Evolutionary conservation across 2,113 vertebrate species (phyloP), one percentile per base, ranked within the genome.

Genomic region (Helogale parvula): DNA sequence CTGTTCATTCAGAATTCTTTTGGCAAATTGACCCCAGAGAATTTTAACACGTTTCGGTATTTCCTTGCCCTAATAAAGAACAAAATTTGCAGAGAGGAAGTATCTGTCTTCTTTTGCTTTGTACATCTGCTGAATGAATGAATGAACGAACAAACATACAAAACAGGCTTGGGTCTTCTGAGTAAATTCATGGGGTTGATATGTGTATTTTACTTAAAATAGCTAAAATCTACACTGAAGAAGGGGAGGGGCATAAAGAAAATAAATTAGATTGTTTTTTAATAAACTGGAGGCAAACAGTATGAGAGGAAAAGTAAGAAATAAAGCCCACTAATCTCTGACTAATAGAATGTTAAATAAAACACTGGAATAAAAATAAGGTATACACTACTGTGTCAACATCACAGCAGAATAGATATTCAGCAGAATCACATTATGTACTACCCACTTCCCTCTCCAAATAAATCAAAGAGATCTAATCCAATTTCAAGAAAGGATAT

Each of bases 331-430:
- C 27, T 33, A 41, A 93, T 81, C 47, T 84, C 71, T 93, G 29
- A 94, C 95, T 95, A 94, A 81, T 19, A 33, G 12, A 93, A 84
- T 90, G 2, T 79, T 29, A 94, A 79, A 80, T 60, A 89, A 95
- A 90, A 95, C 63, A 86, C 17, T 80, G 66, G 57, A 96, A 90
- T 47, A 79, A 93, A 47, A 52, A 6, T 0, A 15, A 84, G 68
- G 66, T 27, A 77, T 60, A 74, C 6, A 38, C 57, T 86, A 60
- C 35, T 81, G 14, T 88, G 83, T 82, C 94, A 96, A 83, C 93
- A n/a, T 35, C 3, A 0, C 15, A 71, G 76, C 69, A 95, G 90
- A 84, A 90, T 3, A 83, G 50, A 96, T 72, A 12, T 29, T 74
- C 91, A 77, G 50, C 50, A 2, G 13, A 94, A 88, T 93, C 11